Percentiles rank a stretch among this genome's conserved stretches.
Conservation (phyloP, 2,113 vertebrate genomes). For the Irena cyanogastra region DNA sequence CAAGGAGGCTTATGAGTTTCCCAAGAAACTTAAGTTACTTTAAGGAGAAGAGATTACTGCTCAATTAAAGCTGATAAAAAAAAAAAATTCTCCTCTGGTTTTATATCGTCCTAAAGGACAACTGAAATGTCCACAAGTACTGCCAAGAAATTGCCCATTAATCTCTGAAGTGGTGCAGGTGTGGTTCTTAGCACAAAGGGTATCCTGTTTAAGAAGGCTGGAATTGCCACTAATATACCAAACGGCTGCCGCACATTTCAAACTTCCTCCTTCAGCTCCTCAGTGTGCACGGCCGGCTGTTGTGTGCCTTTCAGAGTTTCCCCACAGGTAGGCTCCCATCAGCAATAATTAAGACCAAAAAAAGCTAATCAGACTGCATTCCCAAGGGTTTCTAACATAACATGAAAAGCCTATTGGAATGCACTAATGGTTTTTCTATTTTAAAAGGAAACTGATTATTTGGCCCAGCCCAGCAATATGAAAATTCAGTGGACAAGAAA, state of each 20-base stretch:
- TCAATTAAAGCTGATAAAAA: not conserved
- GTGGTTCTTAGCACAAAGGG: conserved; percentile 23
- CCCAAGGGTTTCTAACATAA: not conserved
- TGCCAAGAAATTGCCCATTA: conserved; percentile 23
- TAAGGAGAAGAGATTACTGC: not conserved
- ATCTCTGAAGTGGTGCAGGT: conserved; percentile 13
- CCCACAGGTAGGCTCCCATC: conserved; percentile 12
- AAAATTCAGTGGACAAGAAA: conserved; percentile 45
- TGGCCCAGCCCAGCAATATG: conserved; percentile 3
- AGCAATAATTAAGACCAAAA: not conserved
- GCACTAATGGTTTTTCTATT: conserved; percentile 1
- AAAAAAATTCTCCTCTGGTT: not conserved
- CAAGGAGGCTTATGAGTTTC: not conserved
- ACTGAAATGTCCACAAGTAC: not conserved
- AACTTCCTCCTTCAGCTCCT: not conserved
- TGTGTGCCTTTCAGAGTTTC: not conserved
- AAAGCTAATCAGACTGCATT: not conserved
- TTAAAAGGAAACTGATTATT: conserved; percentile 29
- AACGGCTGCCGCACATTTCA: not conserved
- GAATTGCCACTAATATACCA: not conserved
- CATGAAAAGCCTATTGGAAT: conserved; percentile 18
- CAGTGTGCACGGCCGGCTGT: accelerated
- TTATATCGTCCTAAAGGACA: conserved; percentile 29
- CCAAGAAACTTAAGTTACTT: not conserved
- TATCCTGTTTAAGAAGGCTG: not conserved